Base-by-base conservation (phyloP, 2,797 vertebrate genomes). In the Microctenopoma lineatum region DNA sequence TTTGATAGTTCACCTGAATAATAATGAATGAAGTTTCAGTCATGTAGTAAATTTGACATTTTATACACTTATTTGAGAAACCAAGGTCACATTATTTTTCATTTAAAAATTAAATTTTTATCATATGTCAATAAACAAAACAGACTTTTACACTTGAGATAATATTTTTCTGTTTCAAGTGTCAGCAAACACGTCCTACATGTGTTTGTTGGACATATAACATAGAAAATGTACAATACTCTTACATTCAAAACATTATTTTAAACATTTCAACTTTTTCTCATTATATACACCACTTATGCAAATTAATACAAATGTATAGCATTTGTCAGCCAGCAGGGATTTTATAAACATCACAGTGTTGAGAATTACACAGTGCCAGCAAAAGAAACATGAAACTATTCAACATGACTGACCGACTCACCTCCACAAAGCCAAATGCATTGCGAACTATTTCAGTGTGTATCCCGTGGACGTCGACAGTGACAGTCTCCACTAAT, bases 391-490 rank as follows among this genome's bases (percentile, higher is more conserved):
- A 41, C 2, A 47, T 29, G 2, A 59, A 21, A 26, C 29, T 11
- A 14, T 46, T 45, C 16, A 29, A 26, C 18, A 13, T 21, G 15
- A 29, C 5, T 25, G 21, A n/a, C 14, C 46, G 4, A 70, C 92
- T 80, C 70, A 96, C 95, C 88, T 80, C 44, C 27, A 89, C 87
- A 2, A 92, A 75, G 47, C 94, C 66, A 11, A 41, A 59, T 57
- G 95, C 91, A 7, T 48, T 65, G 0, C 67, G 85, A 27, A 25
- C 73, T 66, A 95, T 62, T 0, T 89, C 75, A 52, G 96, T 53
- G 0, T 5, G 57, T n/a, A 84, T 82, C 8, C 82, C 87, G 0
- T 95, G 90, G 77, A 95, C 86, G 0, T 56, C 72, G 69, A 95
- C 7, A 0, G 32, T 87, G 62, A 93, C 92, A 7, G 72, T 32